Percentiles rank a stretch among this genome's conserved stretches.
Conservation (phyloP, 2,113 vertebrate species). For the Oncorhynchus keta region DNA sequence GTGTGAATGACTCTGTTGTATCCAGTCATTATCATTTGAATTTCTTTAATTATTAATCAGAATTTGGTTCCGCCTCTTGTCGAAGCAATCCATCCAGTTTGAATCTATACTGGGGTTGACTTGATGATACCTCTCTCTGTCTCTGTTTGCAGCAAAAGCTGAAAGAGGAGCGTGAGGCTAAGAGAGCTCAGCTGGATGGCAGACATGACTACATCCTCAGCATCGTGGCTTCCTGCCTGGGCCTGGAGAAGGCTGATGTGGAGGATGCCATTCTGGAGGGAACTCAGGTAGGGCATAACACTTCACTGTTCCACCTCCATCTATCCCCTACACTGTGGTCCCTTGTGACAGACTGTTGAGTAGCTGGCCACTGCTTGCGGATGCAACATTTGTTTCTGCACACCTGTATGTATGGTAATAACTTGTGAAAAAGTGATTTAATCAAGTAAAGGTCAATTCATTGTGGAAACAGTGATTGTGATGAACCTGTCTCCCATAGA, state of each 20-base stretch:
- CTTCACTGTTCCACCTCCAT: not conserved
- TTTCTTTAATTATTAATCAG: not conserved
- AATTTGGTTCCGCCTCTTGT: not conserved
- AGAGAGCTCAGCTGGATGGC: slow-evolving; percentile 82
- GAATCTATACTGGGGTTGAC: not conserved
- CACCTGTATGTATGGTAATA: too few relatives aligned
- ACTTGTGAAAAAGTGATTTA: not conserved
- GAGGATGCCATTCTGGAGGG: slow-evolving; percentile 91
- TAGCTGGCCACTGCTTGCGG: too few relatives aligned
- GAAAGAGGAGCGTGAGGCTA: slow-evolving; percentile 90
- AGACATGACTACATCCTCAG: slow-evolving; percentile 87
- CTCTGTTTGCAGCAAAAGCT: slow-evolving; percentile 82
- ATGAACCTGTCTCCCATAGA: slow-evolving; percentile 63
- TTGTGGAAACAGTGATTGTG: not conserved
- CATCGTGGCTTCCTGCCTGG: slow-evolving; percentile 81
- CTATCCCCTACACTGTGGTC: not conserved
- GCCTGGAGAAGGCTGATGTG: slow-evolving; percentile 82
- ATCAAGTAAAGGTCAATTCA: not conserved
- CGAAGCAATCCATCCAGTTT: not conserved
- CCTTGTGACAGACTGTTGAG: not conserved
- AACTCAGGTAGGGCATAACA: slow-evolving; percentile 78
- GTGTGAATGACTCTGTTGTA: slow-evolving; percentile 1
- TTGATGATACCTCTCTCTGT: not conserved
- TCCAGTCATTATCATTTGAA: not conserved
- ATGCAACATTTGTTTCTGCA: too few relatives aligned